Conservation (phyloP, 2,113 vertebrate species). For the Psammodynastes pulverulentus region DNA sequence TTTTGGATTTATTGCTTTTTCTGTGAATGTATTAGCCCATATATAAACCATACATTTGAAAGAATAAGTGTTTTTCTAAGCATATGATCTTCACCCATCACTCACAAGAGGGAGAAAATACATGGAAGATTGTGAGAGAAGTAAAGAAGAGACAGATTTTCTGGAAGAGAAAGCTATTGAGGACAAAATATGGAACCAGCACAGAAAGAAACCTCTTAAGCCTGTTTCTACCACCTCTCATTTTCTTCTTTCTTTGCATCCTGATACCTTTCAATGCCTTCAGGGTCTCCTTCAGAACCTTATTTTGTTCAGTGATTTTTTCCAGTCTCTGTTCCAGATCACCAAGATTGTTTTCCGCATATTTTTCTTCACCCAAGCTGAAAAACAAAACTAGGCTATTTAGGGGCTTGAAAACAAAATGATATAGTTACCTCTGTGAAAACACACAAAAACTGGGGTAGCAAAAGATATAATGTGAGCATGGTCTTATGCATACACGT, state of each 20-base stretch:
- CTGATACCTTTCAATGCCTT: neutral
- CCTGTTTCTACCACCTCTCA: neutral
- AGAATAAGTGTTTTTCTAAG: neutral
- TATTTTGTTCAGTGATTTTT: neutral
- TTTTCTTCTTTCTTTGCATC: neutral
- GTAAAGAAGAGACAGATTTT: neutral
- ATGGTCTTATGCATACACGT: neutral
- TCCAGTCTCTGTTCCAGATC: neutral
- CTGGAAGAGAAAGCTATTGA: neutral
- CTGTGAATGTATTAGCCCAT: neutral
- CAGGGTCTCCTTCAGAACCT: neutral
- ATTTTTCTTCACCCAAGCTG: neutral
- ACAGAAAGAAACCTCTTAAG: neutral
- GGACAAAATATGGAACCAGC: neutral
- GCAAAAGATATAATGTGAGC: neutral
- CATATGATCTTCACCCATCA: neutral
- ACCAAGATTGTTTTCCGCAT: neutral
- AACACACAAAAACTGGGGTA: neutral
- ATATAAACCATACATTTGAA: neutral
- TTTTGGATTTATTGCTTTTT: neutral
- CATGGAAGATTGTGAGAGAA: neutral
- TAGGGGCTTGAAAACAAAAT: neutral
- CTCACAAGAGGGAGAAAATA: neutral
- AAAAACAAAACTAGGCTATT: neutral
- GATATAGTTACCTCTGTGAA: neutral